Base-by-base conservation (phyloP, 2,113 vertebrate species). In the Calypte anna region DNA sequence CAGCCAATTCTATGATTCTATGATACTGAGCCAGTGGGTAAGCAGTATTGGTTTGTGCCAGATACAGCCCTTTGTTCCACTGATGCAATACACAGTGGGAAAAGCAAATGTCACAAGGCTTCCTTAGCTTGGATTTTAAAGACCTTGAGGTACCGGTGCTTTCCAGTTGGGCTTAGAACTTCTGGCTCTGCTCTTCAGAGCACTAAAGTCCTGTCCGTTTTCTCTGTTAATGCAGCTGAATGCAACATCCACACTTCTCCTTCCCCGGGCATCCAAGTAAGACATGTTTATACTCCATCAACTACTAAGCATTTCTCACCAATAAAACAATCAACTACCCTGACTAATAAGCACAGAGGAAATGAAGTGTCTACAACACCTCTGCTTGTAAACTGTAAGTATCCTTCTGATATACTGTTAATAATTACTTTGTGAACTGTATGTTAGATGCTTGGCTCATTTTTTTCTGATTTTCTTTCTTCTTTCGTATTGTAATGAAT, bases 231-330 rank as follows among this genome's bases (percentile, higher is more conserved):
- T 96, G 88, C 97, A 99, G 99, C 99, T 74, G 99, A 99, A 96
- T 99, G 99, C 97, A 99, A 99, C 94, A 99, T 99, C 93, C 99
- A 99, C 93, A 98, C 99, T 43, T 99, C 99, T 36, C 98, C 99
- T 54, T 99, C 99, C 53, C 99, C 99, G 55, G 99, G 99, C 36
- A 99, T 99, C 94, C 99, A 99, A 98, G 99, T 99, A 85, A 98
- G 99, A 55, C 99, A 99, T 55, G 99, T 99, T 87, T 99, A 99
- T 97, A 99, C 99, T 8, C 99, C 99, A 2, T 99, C 99, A 95
- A 99, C 99, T 91, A 99, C 99, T 88, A 99, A 99, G 93, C 99
- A 99, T 90, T 99, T 99, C 97, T 99, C 99, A 59, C 99, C 99
- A 40, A 99, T 99, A 97, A 99, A 99, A 79, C 99, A 99, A 77